Evolutionary conservation across 2,888 invertebrate genomes (phyloP).

Genomic region (Caenorhabditis japonica): DNA sequence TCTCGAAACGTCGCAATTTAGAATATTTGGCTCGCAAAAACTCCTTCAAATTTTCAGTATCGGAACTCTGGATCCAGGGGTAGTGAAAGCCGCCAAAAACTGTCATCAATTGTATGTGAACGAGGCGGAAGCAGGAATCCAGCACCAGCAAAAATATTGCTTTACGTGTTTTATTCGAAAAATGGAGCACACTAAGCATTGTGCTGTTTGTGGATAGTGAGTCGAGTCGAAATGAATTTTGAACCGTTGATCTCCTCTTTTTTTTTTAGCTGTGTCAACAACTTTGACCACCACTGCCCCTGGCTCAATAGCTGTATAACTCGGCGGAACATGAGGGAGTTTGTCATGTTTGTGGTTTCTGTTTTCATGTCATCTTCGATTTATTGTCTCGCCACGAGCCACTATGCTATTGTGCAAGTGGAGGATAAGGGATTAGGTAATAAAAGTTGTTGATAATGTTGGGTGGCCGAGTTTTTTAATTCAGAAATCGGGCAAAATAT

Average conservation of each 20-base stretch:
- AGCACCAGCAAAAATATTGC: constrained; percentile 56
- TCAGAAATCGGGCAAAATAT: too few species aligned
- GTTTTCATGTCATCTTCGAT: constrained; percentile 53
- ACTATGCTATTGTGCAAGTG: constrained; percentile 36
- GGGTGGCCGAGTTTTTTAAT: too few species aligned
- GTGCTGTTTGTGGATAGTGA: constrained; percentile 65
- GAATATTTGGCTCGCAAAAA: background rate
- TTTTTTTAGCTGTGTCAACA: constrained; percentile 60
- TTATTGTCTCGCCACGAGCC: constrained; percentile 46
- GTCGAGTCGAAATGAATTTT: background rate
- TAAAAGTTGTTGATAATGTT: too few species aligned
- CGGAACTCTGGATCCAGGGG: constrained; percentile 55
- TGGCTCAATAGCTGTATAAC: constrained; percentile 67
- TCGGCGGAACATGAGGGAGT: constrained; percentile 59
- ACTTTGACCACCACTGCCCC: constrained; percentile 68
- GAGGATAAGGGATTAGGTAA: constrained; percentile 53
- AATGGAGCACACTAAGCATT: constrained; percentile 60
- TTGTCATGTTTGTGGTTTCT: constrained; percentile 61
- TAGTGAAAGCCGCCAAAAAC: constrained; percentile 47
- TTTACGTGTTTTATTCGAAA: constrained; percentile 60
- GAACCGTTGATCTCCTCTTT: background rate
- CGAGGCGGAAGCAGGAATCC: constrained; percentile 53
- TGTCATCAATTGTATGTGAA: constrained; percentile 50
- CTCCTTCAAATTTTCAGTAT: constrained; percentile 30
- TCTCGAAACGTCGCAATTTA: too few species aligned